Base-by-base conservation (phyloP, 2,888 invertebrate genomes). In the Rhagophthalmus giganteus region DNA sequence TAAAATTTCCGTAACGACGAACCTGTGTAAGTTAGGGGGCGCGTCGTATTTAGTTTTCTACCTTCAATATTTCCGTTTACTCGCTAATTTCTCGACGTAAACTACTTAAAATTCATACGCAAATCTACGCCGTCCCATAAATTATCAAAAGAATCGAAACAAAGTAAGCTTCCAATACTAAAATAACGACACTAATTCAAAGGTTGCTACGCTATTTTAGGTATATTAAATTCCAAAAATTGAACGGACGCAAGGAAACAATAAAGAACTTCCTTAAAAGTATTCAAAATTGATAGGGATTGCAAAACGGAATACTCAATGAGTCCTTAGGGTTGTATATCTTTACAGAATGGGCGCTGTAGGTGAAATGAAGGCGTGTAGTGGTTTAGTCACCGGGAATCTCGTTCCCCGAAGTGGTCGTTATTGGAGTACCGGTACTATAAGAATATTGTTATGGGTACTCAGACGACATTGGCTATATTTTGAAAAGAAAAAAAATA, bases 361-460 rank as follows among this genome's bases (percentile, higher is more conserved):
- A 52, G 55, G 51, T 52, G 32, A 40, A 51, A 55, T 47, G 41
- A 47, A 50, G 55, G 46, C 51, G 44, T 51, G 55, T 50, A 55
- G 51, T 55, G 47, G 55, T 55, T 55, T 55, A 55, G 55, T 55
- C 51, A 52, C 40, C 41, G 42, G 41, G 50, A 47, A 51, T 49
- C 51, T 55, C 55, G 51, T 55, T 55, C 42, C 55, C 53, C 35
- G 39, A 51, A 55, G 55, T 55, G 55, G 55, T 41, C 39, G 47
- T 55, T 55, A 51, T 40, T 49, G 39, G 33, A 47, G 41, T 35
- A 52, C 39, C 35, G 31, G 32, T 24, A 35, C 40, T 37, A 30
- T 51, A 55, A 52, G 55, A 51, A 55, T 55, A 51, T 51, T 51
- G 51, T 55, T 55, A 55, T 55, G 51, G 51, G 37, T 42, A 47